A percentile compares a stretch with the other conserved stretches of the same genome.
Evolutionary conservation across 2,113 vertebrate species (phyloP).

Genomic region (Phoxinus phoxinus): DNA sequence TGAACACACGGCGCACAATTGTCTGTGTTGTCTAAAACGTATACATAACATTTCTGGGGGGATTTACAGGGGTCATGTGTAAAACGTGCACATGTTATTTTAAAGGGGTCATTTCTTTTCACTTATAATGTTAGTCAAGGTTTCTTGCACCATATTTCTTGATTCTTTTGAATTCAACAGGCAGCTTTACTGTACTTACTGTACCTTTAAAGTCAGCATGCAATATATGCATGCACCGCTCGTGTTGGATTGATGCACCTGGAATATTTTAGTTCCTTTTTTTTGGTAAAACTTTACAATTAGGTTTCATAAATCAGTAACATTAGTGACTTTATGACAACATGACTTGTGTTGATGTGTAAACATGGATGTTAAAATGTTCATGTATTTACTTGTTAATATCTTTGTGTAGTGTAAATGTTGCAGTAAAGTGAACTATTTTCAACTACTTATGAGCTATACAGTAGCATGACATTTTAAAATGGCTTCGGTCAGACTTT

Average conservation of each 20-base stretch:
- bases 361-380: not conserved
- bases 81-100: too few relatives aligned
- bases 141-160: too few relatives aligned
- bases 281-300: too few relatives aligned
- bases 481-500: too few relatives aligned
- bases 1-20: slow-evolving; percentile 15
- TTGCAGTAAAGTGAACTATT: not conserved
- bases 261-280: too few relatives aligned
- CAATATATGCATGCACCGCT: too few relatives aligned
- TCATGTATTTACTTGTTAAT: not conserved
- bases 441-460: not conserved
- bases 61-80: not conserved
- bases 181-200: too few relatives aligned
- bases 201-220: too few relatives aligned
- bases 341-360: not conserved
- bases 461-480: too few relatives aligned
- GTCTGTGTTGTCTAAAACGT: slow-evolving; percentile 8
- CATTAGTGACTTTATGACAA: not conserved
- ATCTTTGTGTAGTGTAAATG: not conserved
- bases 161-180: too few relatives aligned
- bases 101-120: not conserved
- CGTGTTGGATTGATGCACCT: too few relatives aligned
- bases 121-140: not conserved
- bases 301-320: too few relatives aligned
- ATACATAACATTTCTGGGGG: not conserved